Evolutionary conservation across 2,888 invertebrate genomes (phyloP).

Genomic region (Pandemis heparana): DNA sequence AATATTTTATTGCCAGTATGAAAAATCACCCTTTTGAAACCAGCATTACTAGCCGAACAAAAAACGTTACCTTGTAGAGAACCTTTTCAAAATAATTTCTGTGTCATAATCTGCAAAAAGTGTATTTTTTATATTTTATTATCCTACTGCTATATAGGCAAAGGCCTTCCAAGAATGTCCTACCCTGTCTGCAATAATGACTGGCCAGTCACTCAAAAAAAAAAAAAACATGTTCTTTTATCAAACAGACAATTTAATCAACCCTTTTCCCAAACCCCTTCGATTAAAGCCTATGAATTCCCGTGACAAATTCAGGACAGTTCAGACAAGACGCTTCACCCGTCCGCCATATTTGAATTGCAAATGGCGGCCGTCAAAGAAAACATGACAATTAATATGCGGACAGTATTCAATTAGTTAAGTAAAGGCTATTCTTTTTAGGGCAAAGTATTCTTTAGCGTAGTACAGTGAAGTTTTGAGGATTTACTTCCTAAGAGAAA

Average conservation of each 20-base stretch:
- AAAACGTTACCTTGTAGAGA: too few relatives aligned
- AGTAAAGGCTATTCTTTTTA: constrained; percentile 53
- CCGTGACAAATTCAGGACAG: constrained; percentile 42
- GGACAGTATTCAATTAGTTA: constrained; percentile 73
- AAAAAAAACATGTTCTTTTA: too few relatives aligned
- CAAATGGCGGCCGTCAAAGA: constrained; percentile 73
- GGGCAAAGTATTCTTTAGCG: too few relatives aligned
- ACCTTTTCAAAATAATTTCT: too few relatives aligned
- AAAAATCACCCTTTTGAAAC: not conserved
- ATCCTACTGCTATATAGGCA: too few relatives aligned
- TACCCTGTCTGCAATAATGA: too few relatives aligned
- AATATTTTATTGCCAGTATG: constrained; percentile 24
- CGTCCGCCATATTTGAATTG: constrained; percentile 69
- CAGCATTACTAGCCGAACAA: not conserved
- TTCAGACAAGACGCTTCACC: constrained; percentile 51
- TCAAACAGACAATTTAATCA: not conserved
- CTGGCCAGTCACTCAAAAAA: too few relatives aligned
- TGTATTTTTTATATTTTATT: too few relatives aligned
- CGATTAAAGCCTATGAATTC: constrained; percentile 30
- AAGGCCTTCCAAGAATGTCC: too few relatives aligned
- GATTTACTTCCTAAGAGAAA: too few relatives aligned
- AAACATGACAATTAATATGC: constrained; percentile 80
- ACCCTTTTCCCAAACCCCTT: not conserved
- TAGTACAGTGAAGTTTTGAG: too few relatives aligned
- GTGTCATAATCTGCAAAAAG: too few relatives aligned